Evolutionary conservation across 2,797 vertebrate genomes (phyloP).

Genomic region (Chaetodon trifasciatus): DNA sequence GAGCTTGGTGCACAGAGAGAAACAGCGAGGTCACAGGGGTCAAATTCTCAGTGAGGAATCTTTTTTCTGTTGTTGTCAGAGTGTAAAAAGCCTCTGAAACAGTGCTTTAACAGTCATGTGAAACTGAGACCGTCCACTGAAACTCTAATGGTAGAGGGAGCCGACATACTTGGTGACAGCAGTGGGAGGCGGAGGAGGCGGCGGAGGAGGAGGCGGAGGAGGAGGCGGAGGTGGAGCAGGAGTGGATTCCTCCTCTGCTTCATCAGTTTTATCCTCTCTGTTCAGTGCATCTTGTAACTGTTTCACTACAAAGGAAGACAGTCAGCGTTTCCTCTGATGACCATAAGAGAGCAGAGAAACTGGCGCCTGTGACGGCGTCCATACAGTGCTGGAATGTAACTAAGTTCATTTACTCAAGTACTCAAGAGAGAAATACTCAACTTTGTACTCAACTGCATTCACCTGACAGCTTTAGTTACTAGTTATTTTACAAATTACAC

Average conservation of each 20-base stretch:
- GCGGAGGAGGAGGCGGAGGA: constrained; percentile 69
- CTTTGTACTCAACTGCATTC: too few relatives aligned
- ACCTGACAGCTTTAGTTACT: too few relatives aligned
- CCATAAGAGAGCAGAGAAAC: too few relatives aligned
- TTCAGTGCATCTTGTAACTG: constrained; percentile 60
- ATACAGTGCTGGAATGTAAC: neutral
- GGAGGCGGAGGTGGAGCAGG: constrained; percentile 20
- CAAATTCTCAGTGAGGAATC: neutral
- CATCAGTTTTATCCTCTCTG: constrained; percentile 4
- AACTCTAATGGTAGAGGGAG: neutral
- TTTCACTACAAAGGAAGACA: constrained; percentile 63
- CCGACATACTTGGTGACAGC: constrained; percentile 72
- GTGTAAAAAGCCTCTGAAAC: constrained; percentile 12
- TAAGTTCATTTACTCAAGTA: neutral
- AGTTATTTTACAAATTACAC: too few relatives aligned
- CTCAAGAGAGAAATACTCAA: neutral
- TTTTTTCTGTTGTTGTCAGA: neutral
- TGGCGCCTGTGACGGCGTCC: neutral
- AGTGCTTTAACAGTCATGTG: neutral
- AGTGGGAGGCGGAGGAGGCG: constrained; percentile 47
- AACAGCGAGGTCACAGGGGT: neutral
- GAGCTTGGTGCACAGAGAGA: constrained; percentile 62
- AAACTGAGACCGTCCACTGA: constrained; percentile 3
- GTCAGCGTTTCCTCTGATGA: neutral
- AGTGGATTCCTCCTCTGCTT: constrained; percentile 30